Evolutionary conservation across 1,140 invertebrate species (phyloP).

Genomic region (Homalodisca vitripennis): DNA sequence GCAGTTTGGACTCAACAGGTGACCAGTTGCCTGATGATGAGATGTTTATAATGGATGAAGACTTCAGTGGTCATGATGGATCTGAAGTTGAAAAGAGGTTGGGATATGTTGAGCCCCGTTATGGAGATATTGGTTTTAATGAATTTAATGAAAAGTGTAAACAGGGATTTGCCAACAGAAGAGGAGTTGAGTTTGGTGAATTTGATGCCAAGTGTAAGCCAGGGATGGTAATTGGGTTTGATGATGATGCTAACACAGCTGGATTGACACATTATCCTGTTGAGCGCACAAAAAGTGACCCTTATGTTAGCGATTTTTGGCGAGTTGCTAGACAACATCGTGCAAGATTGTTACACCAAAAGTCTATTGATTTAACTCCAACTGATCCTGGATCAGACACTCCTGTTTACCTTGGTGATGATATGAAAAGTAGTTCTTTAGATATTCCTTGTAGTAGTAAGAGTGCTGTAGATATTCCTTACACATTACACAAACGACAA

Average conservation of each 20-base stretch:
- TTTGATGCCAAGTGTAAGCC: slow-evolving; percentile 53
- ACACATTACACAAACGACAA: slow-evolving; percentile 77
- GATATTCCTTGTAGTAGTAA: slow-evolving; percentile 44
- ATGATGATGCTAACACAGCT: slow-evolving; percentile 56
- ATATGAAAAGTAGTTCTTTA: slow-evolving; percentile 20
- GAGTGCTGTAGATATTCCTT: slow-evolving; percentile 71
- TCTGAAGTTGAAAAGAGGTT: slow-evolving; percentile 42
- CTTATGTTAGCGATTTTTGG: slow-evolving; percentile 53
- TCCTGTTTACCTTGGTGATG: slow-evolving; percentile 1
- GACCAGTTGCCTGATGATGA: slow-evolving; percentile 66
- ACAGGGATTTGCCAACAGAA: slow-evolving; percentile 37
- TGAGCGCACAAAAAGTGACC: slow-evolving; percentile 81
- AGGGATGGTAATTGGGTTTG: slow-evolving; percentile 50
- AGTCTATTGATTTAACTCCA: slow-evolving; percentile 79
- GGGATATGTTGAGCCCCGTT: slow-evolving; percentile 42
- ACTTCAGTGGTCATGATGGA: slow-evolving; percentile 36
- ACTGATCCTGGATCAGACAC: slow-evolving; percentile 53
- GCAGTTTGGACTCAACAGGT: slow-evolving; percentile 67
- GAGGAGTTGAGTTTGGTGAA: slow-evolving; percentile 47
- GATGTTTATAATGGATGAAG: slow-evolving; percentile 64
- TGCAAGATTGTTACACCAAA: slow-evolving; percentile 71
- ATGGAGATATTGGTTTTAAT: slow-evolving; percentile 43
- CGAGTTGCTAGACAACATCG: slow-evolving; percentile 39
- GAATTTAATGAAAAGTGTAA: slow-evolving; percentile 46
- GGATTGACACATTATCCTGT: slow-evolving; percentile 48